phyloP scores from a whole-genome alignment of 2,113 vertebrate species.

The Nicator chloris region DNA sequence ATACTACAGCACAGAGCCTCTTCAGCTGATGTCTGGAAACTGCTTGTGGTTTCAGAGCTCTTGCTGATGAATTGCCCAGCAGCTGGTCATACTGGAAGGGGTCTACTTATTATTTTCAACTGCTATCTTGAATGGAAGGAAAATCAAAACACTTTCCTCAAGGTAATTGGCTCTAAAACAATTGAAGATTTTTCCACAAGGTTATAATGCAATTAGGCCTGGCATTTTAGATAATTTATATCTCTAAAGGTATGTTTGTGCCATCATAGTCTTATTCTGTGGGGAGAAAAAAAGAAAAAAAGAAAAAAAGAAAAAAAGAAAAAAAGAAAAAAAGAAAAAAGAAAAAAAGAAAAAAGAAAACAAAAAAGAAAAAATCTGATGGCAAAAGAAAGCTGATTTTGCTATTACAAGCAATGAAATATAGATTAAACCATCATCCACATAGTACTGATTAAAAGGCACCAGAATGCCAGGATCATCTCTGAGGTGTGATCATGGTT shows the following conservation, averaged over 20 bases:
- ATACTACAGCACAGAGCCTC: background rate
- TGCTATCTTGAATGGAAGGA: background rate
- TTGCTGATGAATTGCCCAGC: constrained; percentile 17
- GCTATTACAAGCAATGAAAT: background rate
- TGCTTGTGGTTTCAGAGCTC: background rate
- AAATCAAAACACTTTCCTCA: constrained; percentile 50
- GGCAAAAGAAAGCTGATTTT: background rate
- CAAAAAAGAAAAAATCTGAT: background rate
- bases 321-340: background rate
- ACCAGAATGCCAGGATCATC: background rate
- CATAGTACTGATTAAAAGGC: background rate
- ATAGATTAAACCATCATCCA: background rate
- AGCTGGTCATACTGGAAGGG: background rate
- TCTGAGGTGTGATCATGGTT: background rate
- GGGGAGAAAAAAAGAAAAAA: rapidly evolving
- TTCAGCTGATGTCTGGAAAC: background rate
- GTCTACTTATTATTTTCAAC: constrained; percentile 17
- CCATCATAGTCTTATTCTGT: background rate
- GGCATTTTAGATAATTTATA: background rate
- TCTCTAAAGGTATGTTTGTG: constrained; percentile 7
- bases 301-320: background rate
- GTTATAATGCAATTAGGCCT: constrained; percentile 35
- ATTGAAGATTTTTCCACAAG: constrained; percentile 28
- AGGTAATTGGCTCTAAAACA: constrained; percentile 39
- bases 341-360: background rate